These are phyloP conservation scores for Hydropsyche tenuis DNA, from an alignment of 1,140 invertebrate genomes.

Conservation along the genomic window DNA sequence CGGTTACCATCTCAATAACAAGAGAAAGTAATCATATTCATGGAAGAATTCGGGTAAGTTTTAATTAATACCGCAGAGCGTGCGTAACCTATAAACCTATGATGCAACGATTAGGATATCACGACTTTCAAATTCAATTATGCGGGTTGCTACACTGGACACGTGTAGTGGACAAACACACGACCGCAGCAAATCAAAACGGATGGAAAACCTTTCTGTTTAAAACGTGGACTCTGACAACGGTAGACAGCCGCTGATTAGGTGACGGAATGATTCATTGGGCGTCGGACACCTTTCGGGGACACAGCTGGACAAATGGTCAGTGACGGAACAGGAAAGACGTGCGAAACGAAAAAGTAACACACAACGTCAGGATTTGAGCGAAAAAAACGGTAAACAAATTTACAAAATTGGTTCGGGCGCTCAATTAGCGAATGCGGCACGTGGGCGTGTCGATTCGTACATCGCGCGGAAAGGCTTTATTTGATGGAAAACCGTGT, in stretches of 20 bases:
- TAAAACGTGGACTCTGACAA: background rate
- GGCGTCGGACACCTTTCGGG: background rate
- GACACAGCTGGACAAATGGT: constrained; percentile 6
- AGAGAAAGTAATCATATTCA: no score
- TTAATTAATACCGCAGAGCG: no score
- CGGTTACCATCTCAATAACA: background rate
- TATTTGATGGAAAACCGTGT: background rate
- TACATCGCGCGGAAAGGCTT: background rate
- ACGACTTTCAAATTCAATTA: no score
- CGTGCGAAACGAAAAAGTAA: background rate
- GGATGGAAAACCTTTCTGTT: no score
- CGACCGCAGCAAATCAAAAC: constrained; percentile 19
- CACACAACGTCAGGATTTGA: background rate
- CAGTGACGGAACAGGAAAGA: background rate
- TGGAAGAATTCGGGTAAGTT: no score
- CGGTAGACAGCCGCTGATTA: constrained; percentile 27
- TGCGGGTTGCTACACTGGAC: no score
- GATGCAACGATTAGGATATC: no score
- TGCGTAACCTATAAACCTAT: no score
- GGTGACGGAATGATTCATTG: constrained; percentile 34
- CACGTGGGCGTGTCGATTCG: background rate
- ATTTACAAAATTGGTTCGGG: background rate
- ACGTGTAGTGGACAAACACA: no score
- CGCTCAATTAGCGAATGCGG: background rate
- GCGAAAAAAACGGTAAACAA: background rate